Conservation (phyloP, 2,888 invertebrate genomes). For the Endotricha flammealis region DNA sequence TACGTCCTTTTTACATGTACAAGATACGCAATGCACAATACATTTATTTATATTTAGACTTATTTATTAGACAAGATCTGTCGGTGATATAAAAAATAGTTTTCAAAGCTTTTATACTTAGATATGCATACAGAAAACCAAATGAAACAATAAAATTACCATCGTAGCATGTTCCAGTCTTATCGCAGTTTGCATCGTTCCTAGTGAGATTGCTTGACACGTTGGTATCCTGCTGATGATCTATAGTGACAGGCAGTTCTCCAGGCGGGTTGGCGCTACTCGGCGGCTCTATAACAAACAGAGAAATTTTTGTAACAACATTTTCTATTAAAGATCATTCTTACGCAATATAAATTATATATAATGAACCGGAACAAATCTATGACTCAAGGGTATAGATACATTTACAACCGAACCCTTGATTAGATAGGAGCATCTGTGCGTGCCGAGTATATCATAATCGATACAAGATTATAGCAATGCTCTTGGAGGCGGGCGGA, state of each 20-base stretch:
- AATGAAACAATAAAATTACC: too few relatives aligned
- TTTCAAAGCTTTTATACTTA: too few relatives aligned
- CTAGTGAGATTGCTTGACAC: conserved; percentile 84
- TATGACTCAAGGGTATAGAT: conserved; percentile 33
- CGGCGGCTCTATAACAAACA: conserved; percentile 71
- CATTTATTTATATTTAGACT: too few relatives aligned
- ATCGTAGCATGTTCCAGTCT: conserved; percentile 96
- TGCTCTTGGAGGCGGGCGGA: conserved; percentile 24
- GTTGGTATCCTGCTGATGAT: conserved; percentile 85
- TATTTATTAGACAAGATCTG: too few relatives aligned
- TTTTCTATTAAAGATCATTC: not conserved
- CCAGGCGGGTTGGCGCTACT: conserved; percentile 54
- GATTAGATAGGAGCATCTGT: conserved; percentile 45
- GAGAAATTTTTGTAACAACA: too few relatives aligned
- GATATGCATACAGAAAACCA: too few relatives aligned
- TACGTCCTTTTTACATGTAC: too few relatives aligned
- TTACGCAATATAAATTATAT: conserved; percentile 26
- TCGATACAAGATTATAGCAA: conserved; percentile 58
- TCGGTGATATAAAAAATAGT: too few relatives aligned
- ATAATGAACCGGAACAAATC: conserved; percentile 46
- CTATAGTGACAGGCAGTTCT: conserved; percentile 85
- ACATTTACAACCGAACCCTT: conserved; percentile 37
- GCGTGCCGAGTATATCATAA: conserved; percentile 49
- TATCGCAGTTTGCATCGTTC: conserved; percentile 92
- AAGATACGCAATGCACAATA: too few relatives aligned